Base-by-base conservation (phyloP, 2,888 invertebrate genomes). In the Cabera pusaria region DNA sequence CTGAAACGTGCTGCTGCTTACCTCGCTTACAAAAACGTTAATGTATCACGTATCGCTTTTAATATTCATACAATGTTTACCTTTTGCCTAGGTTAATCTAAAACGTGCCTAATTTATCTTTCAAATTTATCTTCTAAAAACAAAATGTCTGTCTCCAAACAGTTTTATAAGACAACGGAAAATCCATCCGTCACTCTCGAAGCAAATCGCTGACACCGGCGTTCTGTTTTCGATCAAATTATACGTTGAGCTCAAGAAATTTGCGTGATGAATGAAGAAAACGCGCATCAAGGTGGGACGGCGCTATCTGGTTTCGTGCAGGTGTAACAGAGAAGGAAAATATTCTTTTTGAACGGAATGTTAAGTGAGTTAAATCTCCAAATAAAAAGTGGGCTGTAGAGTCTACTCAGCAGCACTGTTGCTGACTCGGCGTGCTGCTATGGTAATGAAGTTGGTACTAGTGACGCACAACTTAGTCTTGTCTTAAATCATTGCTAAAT, bases 291-390 rank as follows among this genome's bases (percentile, higher is more conserved):
- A 54, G 52, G 44, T 25, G 67, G 57, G 69, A 67, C 46, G 28
- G 60, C 54, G 59, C 52, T 62, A 65, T 59, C 53, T 62, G 23
- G 10, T 59, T 55, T 49, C 48, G 39, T 46, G 43, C 34, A 49
- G 43, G 69, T 49, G 64, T 24, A 64, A 76, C 55, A 70, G 60
- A 54, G 72, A 72, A 49, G 57, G 46, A 52, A 51, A 55, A 72
- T 73, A 74, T 79, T 76, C 78, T 70, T 74, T 78, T 70, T 65
- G 66, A 65, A 69, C 66, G 70, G 70, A 78, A 81, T 77, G 74
- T 76, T 80, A 82, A 85, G 73, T 77, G 78, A 83, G 83, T 86
- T 80, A 85, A 87, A 81, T 80, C 79, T 72, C 69, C 74, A 78
- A 81, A 83, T 84, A 84, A 81, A 82, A 84, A 82, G 83, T 84